Conservation (phyloP, 2,113 vertebrate species). For the Poecile atricapillus region DNA sequence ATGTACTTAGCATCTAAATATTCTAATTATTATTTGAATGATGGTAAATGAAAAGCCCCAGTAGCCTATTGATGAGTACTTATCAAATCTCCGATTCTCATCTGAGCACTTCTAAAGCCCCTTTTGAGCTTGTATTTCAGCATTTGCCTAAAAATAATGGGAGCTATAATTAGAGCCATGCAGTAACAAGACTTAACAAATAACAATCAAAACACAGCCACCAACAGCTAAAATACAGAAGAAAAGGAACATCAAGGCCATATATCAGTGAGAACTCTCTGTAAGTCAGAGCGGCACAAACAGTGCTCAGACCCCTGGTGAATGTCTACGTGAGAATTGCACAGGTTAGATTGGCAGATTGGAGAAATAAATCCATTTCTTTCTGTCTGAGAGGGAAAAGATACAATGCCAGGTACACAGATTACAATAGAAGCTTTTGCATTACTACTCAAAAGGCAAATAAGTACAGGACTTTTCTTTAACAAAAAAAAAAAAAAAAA, state of each 20-base stretch:
- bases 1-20: constrained; percentile 48
- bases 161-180: constrained; percentile 44
- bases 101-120: constrained; percentile 32
- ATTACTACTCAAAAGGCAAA: not conserved
- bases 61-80: constrained; percentile 17
- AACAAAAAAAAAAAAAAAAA: not conserved
- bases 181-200: constrained; percentile 39
- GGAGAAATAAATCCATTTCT: constrained; percentile 8
- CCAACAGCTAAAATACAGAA: constrained; percentile 2
- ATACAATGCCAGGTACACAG: not conserved
- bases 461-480: not conserved
- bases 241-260: not conserved
- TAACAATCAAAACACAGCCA: constrained; percentile 41
- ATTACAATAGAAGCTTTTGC: not conserved
- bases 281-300: constrained; percentile 23
- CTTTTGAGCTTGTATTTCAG: constrained; percentile 29
- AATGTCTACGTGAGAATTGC: not conserved
- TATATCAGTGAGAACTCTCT: not conserved
- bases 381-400: not conserved
- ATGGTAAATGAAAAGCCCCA: constrained; percentile 35
- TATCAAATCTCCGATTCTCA: constrained; percentile 50
- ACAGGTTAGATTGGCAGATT: constrained; percentile 3
- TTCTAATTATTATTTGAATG: constrained; percentile 59
- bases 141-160: constrained; percentile 39
- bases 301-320: not conserved